phyloP scores from a whole-genome alignment of 2,888 invertebrate species.

The Eurois occulta region DNA sequence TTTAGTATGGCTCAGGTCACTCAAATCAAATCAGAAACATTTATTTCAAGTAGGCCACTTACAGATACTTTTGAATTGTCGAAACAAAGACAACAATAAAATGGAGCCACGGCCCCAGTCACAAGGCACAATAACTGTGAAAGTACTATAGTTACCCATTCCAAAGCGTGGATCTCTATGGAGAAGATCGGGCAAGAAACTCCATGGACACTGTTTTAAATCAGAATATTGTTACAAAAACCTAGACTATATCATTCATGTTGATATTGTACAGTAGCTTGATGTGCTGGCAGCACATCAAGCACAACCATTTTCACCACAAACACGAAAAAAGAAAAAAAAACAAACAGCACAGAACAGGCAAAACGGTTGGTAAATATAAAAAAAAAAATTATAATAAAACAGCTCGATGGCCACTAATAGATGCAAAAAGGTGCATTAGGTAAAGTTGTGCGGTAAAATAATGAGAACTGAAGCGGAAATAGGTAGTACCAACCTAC shows the following conservation, averaged over 20 bases:
- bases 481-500: slow-evolving; percentile 53
- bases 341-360: not conserved
- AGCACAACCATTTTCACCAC: not conserved
- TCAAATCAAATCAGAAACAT: not conserved
- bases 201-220: too few relatives aligned
- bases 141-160: too few relatives aligned
- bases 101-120: too few relatives aligned
- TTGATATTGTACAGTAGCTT: too few relatives aligned
- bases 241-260: too few relatives aligned
- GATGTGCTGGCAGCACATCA: too few relatives aligned
- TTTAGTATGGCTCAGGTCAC: not conserved
- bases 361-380: slow-evolving; percentile 39
- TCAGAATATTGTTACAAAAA: too few relatives aligned
- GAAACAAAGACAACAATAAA: too few relatives aligned
- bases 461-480: slow-evolving; percentile 74
- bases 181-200: too few relatives aligned
- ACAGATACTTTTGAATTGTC: too few relatives aligned
- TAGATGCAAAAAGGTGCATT: slow-evolving; percentile 68
- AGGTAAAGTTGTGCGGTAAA: slow-evolving; percentile 73
- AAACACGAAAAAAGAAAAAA: not conserved
- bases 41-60: not conserved
- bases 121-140: too few relatives aligned
- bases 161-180: too few relatives aligned
- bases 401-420: slow-evolving; percentile 61
- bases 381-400: slow-evolving; percentile 63